phyloP scores from a whole-genome alignment of 1,140 invertebrate genomes.

The Batillaria attramentaria region DNA sequence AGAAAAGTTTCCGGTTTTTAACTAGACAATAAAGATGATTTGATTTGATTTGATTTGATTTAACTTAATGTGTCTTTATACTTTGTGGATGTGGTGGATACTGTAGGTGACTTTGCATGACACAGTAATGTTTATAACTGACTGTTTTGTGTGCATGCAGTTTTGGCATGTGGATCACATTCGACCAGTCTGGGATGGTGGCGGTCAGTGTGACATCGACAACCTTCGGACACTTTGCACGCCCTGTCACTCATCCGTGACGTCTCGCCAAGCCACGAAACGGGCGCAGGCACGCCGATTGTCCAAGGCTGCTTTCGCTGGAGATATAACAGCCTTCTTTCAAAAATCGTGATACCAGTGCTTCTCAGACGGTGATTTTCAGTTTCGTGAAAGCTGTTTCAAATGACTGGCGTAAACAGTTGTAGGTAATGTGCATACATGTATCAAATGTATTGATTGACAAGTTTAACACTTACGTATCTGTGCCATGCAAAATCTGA shows the following conservation, averaged over 20 bases:
- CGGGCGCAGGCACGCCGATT: slow-evolving; percentile 50
- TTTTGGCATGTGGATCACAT: slow-evolving; percentile 71
- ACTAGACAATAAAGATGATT: too few species aligned
- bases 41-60: too few species aligned
- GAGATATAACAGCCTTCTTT: slow-evolving; percentile 66
- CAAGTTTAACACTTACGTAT: too few species aligned
- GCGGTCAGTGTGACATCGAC: slow-evolving; percentile 70
- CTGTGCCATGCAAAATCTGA: too few species aligned
- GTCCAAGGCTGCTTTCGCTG: slow-evolving; percentile 41
- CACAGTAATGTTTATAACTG: background rate
- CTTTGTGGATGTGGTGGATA: background rate
- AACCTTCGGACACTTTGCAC: slow-evolving; percentile 68
- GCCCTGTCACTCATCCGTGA: slow-evolving; percentile 64
- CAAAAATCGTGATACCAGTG: slow-evolving; percentile 39
- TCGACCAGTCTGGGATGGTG: slow-evolving; percentile 64
- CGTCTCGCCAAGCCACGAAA: slow-evolving; percentile 56
- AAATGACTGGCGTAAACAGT: too few species aligned
- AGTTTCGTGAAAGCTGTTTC: too few species aligned
- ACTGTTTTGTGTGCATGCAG: slow-evolving; percentile 43
- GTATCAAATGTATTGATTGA: too few species aligned
- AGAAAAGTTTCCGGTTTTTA: too few species aligned
- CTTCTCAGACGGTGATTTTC: too few species aligned
- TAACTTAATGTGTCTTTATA: too few species aligned
- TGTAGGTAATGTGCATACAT: too few species aligned
- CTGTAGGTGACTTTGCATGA: background rate